Evolutionary conservation across 1,140 invertebrate species (phyloP), one percentile per base, ranked within the genome.

Genomic region (Druon quercuslanigerum): DNA sequence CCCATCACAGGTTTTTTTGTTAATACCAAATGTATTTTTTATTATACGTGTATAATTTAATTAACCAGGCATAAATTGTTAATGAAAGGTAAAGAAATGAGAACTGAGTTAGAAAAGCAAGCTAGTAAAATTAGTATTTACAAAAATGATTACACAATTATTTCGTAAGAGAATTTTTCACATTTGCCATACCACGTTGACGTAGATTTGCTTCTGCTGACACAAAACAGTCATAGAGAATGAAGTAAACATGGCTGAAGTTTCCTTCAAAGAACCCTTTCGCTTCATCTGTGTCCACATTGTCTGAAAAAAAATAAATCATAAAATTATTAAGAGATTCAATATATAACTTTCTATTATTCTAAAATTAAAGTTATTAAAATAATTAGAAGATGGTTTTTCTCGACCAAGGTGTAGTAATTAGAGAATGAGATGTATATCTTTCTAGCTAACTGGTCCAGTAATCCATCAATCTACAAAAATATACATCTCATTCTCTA

Each of bases 191-290:
- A 98, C 98, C 97, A 95, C 96, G 94, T 92, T 98, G 97, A 79
- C 96, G 95, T 25, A 98, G 92, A 91, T 98, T 98, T 66, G 94
- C 94, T 92, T 99, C 98, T 52, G 97, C 96, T 86, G 94, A 94
- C 52, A 98, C 95, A 90, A 99, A 99, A 87, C 96, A 97, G 90
- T 99, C 98, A 91, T 98, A 98, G 70, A 99, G 94, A 84, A 99
- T 96, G 88, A 96, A 97, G 90, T 98, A 99, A 46, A 99, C 96
- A 93, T 98, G 96, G 87, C 96, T 98, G 88, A 98, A 98, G 91
- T 99, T 97, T 51, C 94, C 94, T 91, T 98, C 97, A 90, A 99
- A 98, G 86, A 99, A 96, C 60, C 94, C 94, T 92, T 98, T 98
- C 13, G 96, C 95, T 92, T 99, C 98, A 82, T 95, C 94, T 72